phyloP scores from a whole-genome alignment of 2,113 vertebrate genomes.

The Myotis yumanensis region DNA sequence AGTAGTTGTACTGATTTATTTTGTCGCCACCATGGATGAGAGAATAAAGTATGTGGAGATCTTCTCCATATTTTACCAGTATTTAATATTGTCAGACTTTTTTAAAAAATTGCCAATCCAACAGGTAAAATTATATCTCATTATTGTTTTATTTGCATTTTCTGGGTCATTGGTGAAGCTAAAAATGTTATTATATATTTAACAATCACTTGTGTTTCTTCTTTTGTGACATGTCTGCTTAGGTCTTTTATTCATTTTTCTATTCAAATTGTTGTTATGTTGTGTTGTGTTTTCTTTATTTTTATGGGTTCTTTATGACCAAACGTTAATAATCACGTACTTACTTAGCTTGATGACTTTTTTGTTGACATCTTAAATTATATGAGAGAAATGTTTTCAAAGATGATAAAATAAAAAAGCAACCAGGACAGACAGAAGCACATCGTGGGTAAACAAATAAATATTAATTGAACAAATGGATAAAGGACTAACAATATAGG shows the following conservation, averaged over 20 bases:
- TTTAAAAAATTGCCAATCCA: background rate
- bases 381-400: background rate
- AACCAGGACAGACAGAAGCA: background rate
- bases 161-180: background rate
- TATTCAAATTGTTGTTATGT: background rate
- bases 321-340: constrained; percentile 6
- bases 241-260: background rate
- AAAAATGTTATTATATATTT: background rate
- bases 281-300: constrained; percentile 39
- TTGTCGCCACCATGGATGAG: background rate
- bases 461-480: background rate
- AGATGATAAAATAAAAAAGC: background rate
- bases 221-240: background rate
- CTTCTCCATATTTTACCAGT: background rate
- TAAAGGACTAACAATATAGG: background rate
- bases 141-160: background rate
- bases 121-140: background rate
- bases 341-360: background rate
- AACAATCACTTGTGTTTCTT: background rate
- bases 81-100: background rate
- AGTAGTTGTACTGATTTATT: background rate
- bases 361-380: background rate
- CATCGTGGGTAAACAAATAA: background rate
- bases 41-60: background rate
- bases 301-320: background rate